Evolutionary conservation across 2,797 vertebrate genomes (phyloP), one percentile per base, ranked within the genome.

Genomic region (Gambusia yucatana): DNA sequence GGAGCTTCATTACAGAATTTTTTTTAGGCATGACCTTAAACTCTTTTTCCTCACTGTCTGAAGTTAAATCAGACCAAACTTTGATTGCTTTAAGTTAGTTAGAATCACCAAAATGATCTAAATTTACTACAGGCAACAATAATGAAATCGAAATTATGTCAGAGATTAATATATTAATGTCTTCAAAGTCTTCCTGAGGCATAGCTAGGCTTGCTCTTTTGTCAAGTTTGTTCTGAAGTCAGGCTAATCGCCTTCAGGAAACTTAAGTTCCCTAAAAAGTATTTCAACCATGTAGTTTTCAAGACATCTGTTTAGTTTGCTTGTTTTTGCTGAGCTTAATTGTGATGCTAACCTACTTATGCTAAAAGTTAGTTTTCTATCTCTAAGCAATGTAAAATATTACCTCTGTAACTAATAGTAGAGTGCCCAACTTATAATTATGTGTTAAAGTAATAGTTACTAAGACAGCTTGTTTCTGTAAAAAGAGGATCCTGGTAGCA

Each of bases 391-490:
- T 14, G n/a, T 59, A 59, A 30, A 59, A 14, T 59, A 13, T 28
- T 28, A 57, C 20, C 28, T 57, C 9, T 14, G 4, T 50, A 22
- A 50, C 47, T 50, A 50, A 50, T 8, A 50, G 48, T 50, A 50
- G 20, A 28, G 10, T 28, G 25, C n/a, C 55, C n/a, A 30, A 59
- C 57, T 57, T 30, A 57, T 57, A n/a, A 4, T 1, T n/a, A 28
- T 30, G 11, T 59, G 4, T 28, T 30, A 14, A 59, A 59, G 13
- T 30, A 28, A 30, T 59, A 30, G 10, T 59, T 59, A n/a, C 25
- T 3, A 11, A 65, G 79, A 80, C 73, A 67, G 74, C 80, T 86
- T 81, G 80, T 76, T 88, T 77, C 47, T 80, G 75, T 59, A 77
- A 50, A 79, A 73, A 79, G 72, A 63, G 55, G 55, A 59, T 3